phyloP scores from a whole-genome alignment of 2,888 invertebrate species.

The Morinoia aosen region DNA sequence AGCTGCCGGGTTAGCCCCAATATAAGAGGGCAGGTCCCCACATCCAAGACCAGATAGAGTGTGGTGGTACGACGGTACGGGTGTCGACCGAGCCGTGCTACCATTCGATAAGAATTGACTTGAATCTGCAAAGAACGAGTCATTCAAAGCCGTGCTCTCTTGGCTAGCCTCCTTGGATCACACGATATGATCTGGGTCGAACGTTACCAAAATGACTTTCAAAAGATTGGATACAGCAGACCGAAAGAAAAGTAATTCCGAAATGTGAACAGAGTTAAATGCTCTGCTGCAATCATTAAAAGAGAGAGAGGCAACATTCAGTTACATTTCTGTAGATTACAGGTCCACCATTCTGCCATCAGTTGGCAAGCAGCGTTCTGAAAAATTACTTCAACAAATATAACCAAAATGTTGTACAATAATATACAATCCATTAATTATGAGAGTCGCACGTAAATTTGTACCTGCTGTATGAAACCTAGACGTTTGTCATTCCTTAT shows the following conservation, averaged over 20 bases:
- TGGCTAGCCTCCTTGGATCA: neutral
- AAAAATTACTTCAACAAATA: neutral
- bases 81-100: constrained; percentile 68
- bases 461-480: neutral
- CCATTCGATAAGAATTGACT: constrained; percentile 68
- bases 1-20: constrained; percentile 58
- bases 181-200: neutral
- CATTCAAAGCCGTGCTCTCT: neutral
- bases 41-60: constrained; percentile 65
- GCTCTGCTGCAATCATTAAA: neutral
- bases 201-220: neutral
- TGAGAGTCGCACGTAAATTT: neutral
- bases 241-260: neutral
- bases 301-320: neutral
- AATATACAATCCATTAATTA: neutral
- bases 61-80: constrained; percentile 64
- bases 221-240: neutral
- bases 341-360: neutral
- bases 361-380: neutral
- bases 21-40: constrained; percentile 60
- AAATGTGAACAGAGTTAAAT: neutral
- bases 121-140: constrained; percentile 67
- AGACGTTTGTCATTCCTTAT: neutral
- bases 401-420: neutral
- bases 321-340: neutral